These are phyloP conservation scores for Quadroppia sp. DNA, from an alignment of 2,888 invertebrate genomes.

Conservation along the genomic window DNA sequence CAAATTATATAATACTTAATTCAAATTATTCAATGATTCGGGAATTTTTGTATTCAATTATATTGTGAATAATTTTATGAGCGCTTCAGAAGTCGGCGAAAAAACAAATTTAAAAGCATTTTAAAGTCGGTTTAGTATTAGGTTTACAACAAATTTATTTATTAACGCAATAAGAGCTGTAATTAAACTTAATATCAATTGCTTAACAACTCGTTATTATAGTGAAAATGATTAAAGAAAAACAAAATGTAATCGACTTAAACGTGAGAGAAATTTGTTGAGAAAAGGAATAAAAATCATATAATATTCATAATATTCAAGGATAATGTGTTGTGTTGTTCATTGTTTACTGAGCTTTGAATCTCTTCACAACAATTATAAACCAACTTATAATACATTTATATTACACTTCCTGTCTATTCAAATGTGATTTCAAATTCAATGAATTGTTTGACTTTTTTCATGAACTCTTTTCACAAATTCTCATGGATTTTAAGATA, in stretches of 20 bases:
- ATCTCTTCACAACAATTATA: not conserved
- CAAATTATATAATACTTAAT: not conserved
- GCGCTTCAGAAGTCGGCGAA: not conserved
- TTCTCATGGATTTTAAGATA: not conserved
- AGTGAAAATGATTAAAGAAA: constrained; percentile 3
- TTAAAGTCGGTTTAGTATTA: not conserved
- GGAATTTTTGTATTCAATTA: constrained; percentile 1
- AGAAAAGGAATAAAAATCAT: not conserved
- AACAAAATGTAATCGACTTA: not conserved
- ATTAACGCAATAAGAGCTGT: constrained; percentile 30
- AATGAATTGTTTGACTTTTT: not conserved
- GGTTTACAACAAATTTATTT: constrained; percentile 20
- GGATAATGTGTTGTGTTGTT: not conserved
- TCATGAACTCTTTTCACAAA: not conserved
- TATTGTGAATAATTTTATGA: not conserved
- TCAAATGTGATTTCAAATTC: not conserved
- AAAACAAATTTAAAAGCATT: not conserved
- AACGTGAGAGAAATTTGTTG: constrained; percentile 29
- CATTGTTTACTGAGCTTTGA: not conserved
- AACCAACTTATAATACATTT: not conserved
- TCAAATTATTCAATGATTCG: constrained; percentile 10
- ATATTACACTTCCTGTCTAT: not conserved
- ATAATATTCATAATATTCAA: not conserved
- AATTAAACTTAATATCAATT: constrained; percentile 33
- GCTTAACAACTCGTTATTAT: constrained; percentile 32